Evolutionary conservation across 1,140 invertebrate species (phyloP), one percentile per base, ranked within the genome.

Genomic region (Orius insidiosus): DNA sequence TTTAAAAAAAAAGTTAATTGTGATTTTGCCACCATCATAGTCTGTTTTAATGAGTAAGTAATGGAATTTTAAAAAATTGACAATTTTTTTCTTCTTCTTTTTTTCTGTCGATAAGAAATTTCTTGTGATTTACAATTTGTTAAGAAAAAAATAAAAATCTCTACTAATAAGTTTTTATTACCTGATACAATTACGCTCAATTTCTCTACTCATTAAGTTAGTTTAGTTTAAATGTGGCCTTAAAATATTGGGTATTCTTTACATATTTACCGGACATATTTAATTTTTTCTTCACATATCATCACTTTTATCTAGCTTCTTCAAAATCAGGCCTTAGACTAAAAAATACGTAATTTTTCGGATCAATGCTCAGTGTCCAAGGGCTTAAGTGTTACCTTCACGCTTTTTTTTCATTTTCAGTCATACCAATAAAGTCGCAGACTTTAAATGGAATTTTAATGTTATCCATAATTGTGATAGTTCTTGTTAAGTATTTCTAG

Each of bases 181-280:
- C 45, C 45, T 46, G 45, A 46, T 38, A 38, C 18, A 36, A n/a
- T 14, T 45, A 46, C 34, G 45, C 45, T 46, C 45, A 46, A 46
- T 43, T 46, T 33, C n/a, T n/a, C 31, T 36, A 46, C 45, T 46
- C 45, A 46, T 46, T 46, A 46, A 46, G 45, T 46, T 46, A 46
- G 45, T 46, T 46, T 37, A 46, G 19, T 46, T 24, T 24, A 24
- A 24, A 24, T 46, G 45, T 46, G 45, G 45, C 45, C 45, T 46
- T 46, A 46, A 43, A 46, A 36, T 33, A 37, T 36, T 43, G 41
- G 45, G 45, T 46, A 46, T 37, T 46, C 37, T 37, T 37, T 37
- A 18, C 33, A 14, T 46, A 24, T 24, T 24, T 24, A 24, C 24
- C 24, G 45, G 45, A 31, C 45, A 24, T 24, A 24, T 46, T 46